These are phyloP conservation scores for Lycaon pictus DNA, from an alignment of 2,113 vertebrate species.

Conservation along the genomic window DNA sequence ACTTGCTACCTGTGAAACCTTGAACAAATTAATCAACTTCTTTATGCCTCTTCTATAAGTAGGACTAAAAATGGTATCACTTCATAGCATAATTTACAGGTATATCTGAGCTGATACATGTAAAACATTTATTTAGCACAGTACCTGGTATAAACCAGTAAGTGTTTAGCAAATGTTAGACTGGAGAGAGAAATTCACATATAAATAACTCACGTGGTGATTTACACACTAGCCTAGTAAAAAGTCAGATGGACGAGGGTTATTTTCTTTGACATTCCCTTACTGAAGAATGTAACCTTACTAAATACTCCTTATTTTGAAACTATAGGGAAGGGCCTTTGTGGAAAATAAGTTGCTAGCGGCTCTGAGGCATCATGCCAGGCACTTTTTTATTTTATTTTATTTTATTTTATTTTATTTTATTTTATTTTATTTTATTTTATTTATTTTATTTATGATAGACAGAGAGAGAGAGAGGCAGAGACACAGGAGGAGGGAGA, in stretches of 20 bases:
- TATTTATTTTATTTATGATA: no score
- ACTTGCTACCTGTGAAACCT: background rate
- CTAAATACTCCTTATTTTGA: conserved; percentile 55
- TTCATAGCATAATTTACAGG: background rate
- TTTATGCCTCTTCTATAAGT: background rate
- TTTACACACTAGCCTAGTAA: background rate
- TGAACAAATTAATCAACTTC: background rate
- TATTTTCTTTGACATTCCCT: conserved; percentile 40
- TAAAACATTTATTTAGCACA: background rate
- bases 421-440: no score
- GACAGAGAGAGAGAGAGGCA: no score
- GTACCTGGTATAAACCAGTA: background rate
- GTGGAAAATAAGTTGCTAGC: conserved; percentile 68
- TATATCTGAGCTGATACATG: background rate
- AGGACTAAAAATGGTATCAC: background rate
- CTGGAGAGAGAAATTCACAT: background rate
- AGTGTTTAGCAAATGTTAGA: background rate
- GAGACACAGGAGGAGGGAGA: no score
- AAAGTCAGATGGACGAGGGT: background rate
- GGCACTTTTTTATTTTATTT: background rate
- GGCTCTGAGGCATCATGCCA: background rate
- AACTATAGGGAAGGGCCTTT: conserved; percentile 60
- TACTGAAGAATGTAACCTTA: conserved; percentile 62
- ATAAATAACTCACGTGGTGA: background rate
- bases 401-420: no score